These are phyloP conservation scores for Hypomesus transpacificus DNA, from an alignment of 2,113 vertebrate genomes.

Conservation along the genomic window DNA sequence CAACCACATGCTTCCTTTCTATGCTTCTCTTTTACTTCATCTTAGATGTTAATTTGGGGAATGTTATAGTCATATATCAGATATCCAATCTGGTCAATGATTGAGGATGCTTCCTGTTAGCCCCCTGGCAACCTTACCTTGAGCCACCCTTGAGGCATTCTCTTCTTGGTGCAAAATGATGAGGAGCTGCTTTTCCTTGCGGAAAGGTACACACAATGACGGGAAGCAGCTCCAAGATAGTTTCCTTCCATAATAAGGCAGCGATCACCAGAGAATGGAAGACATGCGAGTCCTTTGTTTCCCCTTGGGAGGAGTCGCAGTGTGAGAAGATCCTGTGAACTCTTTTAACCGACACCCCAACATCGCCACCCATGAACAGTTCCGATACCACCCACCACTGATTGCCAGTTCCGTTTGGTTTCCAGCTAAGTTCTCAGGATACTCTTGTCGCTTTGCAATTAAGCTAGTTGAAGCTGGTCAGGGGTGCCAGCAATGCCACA, in stretches of 20 bases:
- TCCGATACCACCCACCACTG: slow-evolving; percentile 47
- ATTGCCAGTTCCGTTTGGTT: no score
- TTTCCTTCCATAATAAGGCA: slow-evolving; percentile 71
- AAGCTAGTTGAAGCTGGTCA: no score
- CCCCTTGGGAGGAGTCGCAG: slow-evolving; percentile 38
- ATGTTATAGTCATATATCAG: no score
- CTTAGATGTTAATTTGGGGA: no score
- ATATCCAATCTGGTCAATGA: no score
- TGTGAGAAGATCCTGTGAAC: slow-evolving; percentile 72
- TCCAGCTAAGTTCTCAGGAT: no score
- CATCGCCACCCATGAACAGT: slow-evolving; percentile 36
- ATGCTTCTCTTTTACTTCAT: no score
- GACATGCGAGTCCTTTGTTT: slow-evolving; percentile 51
- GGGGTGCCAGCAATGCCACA: no score
- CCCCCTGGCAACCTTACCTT: slow-evolving; percentile 20
- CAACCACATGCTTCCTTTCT: no score
- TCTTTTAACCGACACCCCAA: slow-evolving; percentile 46
- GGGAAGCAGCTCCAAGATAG: slow-evolving; percentile 71
- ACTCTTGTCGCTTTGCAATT: no score
- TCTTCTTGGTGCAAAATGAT: slow-evolving; percentile 47
- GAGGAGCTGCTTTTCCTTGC: slow-evolving; percentile 47
- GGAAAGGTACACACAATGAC: slow-evolving; percentile 70
- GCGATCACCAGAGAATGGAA: slow-evolving; percentile 48
- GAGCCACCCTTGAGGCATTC: slow-evolving; percentile 7
- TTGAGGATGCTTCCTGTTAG: no score